Conservation (phyloP, 2,888 invertebrate species). For the Zootermopsis nevadensis region DNA sequence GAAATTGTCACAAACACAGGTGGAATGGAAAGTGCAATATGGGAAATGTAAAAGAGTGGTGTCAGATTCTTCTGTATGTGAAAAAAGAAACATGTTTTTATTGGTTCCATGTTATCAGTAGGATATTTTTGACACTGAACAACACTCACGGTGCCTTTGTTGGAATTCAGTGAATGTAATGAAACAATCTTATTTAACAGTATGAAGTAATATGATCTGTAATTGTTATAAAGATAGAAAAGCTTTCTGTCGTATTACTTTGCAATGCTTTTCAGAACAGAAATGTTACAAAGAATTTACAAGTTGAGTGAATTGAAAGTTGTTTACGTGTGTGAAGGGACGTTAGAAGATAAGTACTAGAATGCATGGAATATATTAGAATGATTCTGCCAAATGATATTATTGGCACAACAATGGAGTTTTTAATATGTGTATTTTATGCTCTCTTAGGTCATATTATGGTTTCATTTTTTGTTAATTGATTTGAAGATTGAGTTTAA, state of each 20-base stretch:
- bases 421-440: conserved; percentile 21
- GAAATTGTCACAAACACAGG: not conserved
- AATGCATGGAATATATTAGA: not conserved
- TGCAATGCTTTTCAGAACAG: conserved; percentile 19
- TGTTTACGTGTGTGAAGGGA: not conserved
- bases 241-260: conserved; percentile 31
- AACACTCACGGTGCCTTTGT: not conserved
- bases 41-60: not conserved
- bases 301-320: not conserved
- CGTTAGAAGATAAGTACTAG: not conserved
- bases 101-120: not conserved
- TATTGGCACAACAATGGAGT: not conserved
- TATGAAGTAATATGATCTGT: not conserved
- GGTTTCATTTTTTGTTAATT: conserved; percentile 11
- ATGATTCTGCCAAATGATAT: not conserved
- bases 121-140: not conserved
- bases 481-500: conserved; percentile 10
- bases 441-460: conserved; percentile 13
- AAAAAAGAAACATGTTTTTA: not conserved
- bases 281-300: not conserved
- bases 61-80: not conserved
- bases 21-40: not conserved
- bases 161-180: not conserved
- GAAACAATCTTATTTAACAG: not conserved
- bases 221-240: not conserved